These are phyloP conservation scores for Cherax quadricarinatus DNA, from an alignment of 1,140 invertebrate species.

Conservation along the genomic window DNA sequence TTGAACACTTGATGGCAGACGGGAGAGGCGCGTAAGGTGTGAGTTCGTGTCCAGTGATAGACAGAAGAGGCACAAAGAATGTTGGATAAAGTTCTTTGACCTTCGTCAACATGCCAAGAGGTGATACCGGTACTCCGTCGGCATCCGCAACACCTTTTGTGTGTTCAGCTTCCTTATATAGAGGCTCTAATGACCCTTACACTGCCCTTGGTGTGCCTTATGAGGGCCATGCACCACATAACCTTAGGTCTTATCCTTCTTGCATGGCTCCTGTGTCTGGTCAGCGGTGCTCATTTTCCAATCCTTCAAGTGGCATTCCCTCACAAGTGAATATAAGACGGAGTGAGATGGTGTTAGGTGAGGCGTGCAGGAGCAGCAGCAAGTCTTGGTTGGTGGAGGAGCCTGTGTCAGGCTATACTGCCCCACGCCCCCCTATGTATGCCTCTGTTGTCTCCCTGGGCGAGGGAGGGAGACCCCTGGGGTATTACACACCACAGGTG, in stretches of 20 bases:
- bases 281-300: background rate
- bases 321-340: background rate
- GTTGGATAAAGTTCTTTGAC: background rate
- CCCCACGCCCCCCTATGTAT: constrained; percentile 46
- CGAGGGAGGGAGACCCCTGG: constrained; percentile 28
- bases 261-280: background rate
- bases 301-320: background rate
- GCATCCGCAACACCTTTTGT: too few species aligned
- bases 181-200: background rate
- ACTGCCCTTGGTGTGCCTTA: background rate
- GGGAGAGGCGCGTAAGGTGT: background rate
- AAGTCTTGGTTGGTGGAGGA: constrained; percentile 32
- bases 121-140: background rate
- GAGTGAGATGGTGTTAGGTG: background rate
- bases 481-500: constrained; percentile 45
- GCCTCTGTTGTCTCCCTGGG: constrained; percentile 55
- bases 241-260: background rate
- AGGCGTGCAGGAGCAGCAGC: background rate
- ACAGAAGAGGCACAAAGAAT: background rate
- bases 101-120: background rate
- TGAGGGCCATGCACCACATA: background rate
- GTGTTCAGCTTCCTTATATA: background rate
- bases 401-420: constrained; percentile 39
- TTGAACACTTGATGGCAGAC: background rate
- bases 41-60: background rate